Conservation (phyloP, 2,113 vertebrate species). For the Hoplias malabaricus region DNA sequence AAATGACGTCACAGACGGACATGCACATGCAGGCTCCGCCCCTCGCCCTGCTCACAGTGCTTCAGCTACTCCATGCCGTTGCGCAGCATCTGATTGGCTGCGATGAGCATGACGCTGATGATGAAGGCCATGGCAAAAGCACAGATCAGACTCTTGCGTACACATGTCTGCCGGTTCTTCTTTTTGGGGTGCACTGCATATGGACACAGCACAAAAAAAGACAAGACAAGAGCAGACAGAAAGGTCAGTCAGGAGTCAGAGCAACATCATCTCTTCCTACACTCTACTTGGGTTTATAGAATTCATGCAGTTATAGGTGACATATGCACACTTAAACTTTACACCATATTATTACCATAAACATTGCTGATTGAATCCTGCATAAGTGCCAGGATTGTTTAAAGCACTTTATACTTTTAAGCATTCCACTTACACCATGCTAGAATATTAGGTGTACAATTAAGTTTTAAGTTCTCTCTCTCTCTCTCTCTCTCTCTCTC, state of each 20-base stretch:
- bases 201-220: neutral
- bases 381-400: too few species aligned
- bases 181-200: slow-evolving; percentile 93
- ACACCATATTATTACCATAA: too few species aligned
- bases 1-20: slow-evolving; percentile 76
- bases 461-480: too few species aligned
- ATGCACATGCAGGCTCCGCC: slow-evolving; percentile 84
- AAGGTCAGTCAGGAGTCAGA: slow-evolving; percentile 3
- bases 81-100: slow-evolving; percentile 98
- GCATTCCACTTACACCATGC: too few species aligned
- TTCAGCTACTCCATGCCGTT: slow-evolving; percentile 94
- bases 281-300: too few species aligned
- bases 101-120: slow-evolving; percentile 99
- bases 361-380: too few species aligned
- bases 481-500: too few species aligned
- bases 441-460: too few species aligned
- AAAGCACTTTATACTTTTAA: too few species aligned
- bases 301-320: too few species aligned
- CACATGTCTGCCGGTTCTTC: slow-evolving; percentile 97
- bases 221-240: neutral
- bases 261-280: too few species aligned
- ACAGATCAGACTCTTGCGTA: slow-evolving; percentile 98
- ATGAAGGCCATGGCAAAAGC: slow-evolving; percentile 99
- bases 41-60: slow-evolving; percentile 73
- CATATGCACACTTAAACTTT: too few species aligned